Conservation (phyloP, 1,140 invertebrate species). For the Megathymus violae region DNA sequence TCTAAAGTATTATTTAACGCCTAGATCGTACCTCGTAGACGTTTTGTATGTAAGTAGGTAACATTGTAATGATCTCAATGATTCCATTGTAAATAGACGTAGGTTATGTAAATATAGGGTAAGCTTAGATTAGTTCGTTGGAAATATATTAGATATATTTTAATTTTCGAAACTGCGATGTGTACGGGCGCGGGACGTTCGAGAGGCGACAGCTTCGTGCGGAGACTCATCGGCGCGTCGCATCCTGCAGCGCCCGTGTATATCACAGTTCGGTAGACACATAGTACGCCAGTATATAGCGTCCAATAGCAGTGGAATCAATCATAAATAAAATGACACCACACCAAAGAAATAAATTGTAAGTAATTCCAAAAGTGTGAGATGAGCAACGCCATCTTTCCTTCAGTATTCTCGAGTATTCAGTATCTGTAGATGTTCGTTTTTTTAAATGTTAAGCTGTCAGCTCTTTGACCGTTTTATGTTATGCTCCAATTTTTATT, state of each 20-base stretch:
- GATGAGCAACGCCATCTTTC: slow-evolving; percentile 68
- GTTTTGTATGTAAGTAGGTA: slow-evolving; percentile 70
- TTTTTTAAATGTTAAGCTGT: slow-evolving; percentile 51
- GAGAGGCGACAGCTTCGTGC: too few relatives aligned
- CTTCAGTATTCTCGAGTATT: slow-evolving; percentile 80
- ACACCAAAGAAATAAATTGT: slow-evolving; percentile 80
- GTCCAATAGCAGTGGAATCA: slow-evolving; percentile 74
- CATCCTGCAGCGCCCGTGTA: background rate
- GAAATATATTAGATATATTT: slow-evolving; percentile 53
- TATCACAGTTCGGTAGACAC: slow-evolving; percentile 15
- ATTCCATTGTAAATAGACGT: slow-evolving; percentile 81
- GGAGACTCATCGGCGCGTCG: too few relatives aligned
- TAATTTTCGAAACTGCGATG: slow-evolving; percentile 40
- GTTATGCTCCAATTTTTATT: slow-evolving; percentile 23
- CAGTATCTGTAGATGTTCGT: slow-evolving; percentile 55
- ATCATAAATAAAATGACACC: slow-evolving; percentile 68
- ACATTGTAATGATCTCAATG: slow-evolving; percentile 80
- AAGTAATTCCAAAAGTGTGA: slow-evolving; percentile 65
- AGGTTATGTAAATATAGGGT: slow-evolving; percentile 63
- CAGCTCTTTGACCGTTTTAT: slow-evolving; percentile 24
- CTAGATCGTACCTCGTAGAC: slow-evolving; percentile 62
- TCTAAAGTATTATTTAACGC: slow-evolving; percentile 75
- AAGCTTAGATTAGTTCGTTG: slow-evolving; percentile 52
- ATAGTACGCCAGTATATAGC: slow-evolving; percentile 71
- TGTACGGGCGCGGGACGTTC: slow-evolving; percentile 27